Base-by-base conservation (phyloP, 2,888 invertebrate species). In the Sesamia inferens region DNA sequence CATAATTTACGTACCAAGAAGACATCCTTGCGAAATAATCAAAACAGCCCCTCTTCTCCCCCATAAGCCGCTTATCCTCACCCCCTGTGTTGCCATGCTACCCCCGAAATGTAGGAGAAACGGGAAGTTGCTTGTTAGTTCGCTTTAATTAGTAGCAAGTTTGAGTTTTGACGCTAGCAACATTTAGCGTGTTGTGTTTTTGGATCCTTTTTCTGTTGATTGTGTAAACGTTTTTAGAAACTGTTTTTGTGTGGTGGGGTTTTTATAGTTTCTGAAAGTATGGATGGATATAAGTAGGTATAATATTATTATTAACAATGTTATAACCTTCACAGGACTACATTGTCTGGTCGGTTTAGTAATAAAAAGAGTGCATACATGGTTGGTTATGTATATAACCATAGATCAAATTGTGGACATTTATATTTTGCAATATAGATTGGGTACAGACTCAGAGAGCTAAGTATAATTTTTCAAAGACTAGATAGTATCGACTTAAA, bases 1-100 rank as follows among this genome's bases (percentile, higher is more conserved):
- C 95, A 96, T 96, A 96, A 96, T 96, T 96, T 94, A 95, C 93
- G 94, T 92, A 90, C 88, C 93, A 94, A 94, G 95, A 94, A 94
- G 95, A 95, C 95, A 94, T 94, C 94, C 95, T 95, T 93, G 91
- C 78, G 95, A 94, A 95, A 95, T 96, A 95, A 96, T 96, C 95
- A 96, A 95, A 96, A 95, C 95, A 95, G 92, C 92, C 94, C 93
- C 88, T 76, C 86, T 31, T 88, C 93, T 92, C 93, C 94, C 92
- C 82, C 79, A 74, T 94, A 95, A 95, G 95, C 95, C 90, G 94
- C 94, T 95, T 95, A 95, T 88, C 83, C 87, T 82, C 81, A 85
- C 88, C 85, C 84, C 76, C 86, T 70, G 89, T 90, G 89, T 90
- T 93, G 89, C 90, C 91, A 91, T 81, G 90, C 87, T 90, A 91